Evolutionary conservation across 2,797 vertebrate genomes (phyloP).

Genomic region (Peromyscus melanophrys): DNA sequence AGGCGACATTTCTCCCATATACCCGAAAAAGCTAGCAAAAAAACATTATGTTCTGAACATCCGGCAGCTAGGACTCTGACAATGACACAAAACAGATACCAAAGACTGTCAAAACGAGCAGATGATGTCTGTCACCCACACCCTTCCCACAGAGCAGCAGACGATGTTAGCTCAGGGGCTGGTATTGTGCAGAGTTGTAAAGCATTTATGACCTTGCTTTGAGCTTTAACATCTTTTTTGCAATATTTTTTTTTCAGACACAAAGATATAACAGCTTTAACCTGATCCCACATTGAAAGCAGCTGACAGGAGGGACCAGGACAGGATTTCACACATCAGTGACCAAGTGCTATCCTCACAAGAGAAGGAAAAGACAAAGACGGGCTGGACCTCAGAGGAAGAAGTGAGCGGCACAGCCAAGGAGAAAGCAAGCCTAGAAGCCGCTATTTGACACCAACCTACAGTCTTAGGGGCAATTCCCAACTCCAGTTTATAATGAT

Average conservation of each 20-base stretch:
- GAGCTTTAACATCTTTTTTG: constrained; percentile 17
- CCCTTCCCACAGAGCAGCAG: background rate
- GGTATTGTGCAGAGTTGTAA: background rate
- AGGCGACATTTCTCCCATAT: background rate
- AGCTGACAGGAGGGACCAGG: constrained; percentile 5
- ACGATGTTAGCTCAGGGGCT: background rate
- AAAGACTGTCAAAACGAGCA: constrained; percentile 32
- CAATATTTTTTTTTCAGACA: background rate
- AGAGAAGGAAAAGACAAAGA: constrained; percentile 54
- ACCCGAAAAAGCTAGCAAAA: background rate
- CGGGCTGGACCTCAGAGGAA: background rate
- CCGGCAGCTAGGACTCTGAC: background rate
- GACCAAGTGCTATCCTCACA: constrained; percentile 31
- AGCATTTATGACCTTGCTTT: background rate
- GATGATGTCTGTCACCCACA: background rate
- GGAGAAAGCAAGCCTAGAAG: background rate
- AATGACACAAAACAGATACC: constrained; percentile 1
- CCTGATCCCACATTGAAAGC: constrained; percentile 20
- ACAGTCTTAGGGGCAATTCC: constrained; percentile 3
- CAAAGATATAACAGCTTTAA: background rate
- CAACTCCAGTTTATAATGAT: background rate
- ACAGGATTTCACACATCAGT: background rate
- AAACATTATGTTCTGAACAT: constrained; percentile 28
- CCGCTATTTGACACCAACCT: background rate
- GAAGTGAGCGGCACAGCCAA: background rate